These are phyloP conservation scores for Acipenser transmontanus DNA, from an alignment of 2,797 vertebrate species.

Conservation along the genomic window DNA sequence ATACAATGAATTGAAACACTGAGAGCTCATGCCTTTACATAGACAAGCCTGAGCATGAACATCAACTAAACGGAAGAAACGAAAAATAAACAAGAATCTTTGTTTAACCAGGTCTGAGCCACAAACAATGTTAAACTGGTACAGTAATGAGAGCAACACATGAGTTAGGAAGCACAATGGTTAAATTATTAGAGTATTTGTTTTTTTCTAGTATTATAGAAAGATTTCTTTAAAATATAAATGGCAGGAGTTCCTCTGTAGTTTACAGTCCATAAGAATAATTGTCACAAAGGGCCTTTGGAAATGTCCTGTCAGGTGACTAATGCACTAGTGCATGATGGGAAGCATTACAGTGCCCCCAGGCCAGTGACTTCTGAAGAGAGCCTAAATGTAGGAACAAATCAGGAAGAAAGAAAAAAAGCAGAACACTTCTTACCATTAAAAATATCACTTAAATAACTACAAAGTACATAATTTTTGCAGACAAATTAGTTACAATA, in stretches of 20 bases:
- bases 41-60: slow-evolving; percentile 40
- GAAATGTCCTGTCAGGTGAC: slow-evolving; percentile 73
- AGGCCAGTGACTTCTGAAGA: slow-evolving; percentile 78
- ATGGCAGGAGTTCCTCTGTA: slow-evolving; percentile 62
- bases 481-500: slow-evolving; percentile 36
- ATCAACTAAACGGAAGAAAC: slow-evolving; percentile 35
- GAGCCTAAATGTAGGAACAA: slow-evolving; percentile 70
- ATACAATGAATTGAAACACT: slow-evolving; percentile 8
- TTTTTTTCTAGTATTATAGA: background rate
- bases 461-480: slow-evolving; percentile 45
- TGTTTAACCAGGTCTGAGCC: slow-evolving; percentile 36
- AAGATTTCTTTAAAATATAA: slow-evolving; percentile 32
- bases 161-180: slow-evolving; percentile 45
- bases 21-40: slow-evolving; percentile 16
- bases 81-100: slow-evolving; percentile 23
- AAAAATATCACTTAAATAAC: slow-evolving; percentile 44
- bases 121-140: slow-evolving; percentile 40
- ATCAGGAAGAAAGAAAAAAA: slow-evolving; percentile 39
- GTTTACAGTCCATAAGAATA: slow-evolving; percentile 74
- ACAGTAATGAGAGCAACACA: slow-evolving; percentile 48
- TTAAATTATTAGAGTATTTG: slow-evolving; percentile 38
- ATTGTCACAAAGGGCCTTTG: slow-evolving; percentile 66
- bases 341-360: slow-evolving; percentile 71
- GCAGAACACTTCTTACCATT: slow-evolving; percentile 48
- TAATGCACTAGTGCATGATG: slow-evolving; percentile 63